Base-by-base conservation (phyloP, 2,797 vertebrate species). In the Serranus cabrilla region DNA sequence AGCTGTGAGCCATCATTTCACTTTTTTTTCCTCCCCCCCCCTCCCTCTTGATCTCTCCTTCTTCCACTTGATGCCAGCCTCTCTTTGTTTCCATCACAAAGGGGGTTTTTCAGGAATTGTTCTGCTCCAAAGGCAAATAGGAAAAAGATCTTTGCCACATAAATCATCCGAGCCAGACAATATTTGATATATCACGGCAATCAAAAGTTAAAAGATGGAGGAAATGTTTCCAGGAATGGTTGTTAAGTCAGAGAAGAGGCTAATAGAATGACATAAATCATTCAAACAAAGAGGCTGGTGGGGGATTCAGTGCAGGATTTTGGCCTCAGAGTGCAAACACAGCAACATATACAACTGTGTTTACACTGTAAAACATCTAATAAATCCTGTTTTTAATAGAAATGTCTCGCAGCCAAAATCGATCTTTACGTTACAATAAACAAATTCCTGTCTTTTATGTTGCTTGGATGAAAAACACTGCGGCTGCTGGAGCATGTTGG, bases 21-120 rank as follows among this genome's bases (percentile, higher is more conserved):
- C 42, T 11, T 58, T 76, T 34, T 34, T 34, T 34, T 34, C 16
- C 25, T 9, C 16, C 46, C 21, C 2, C 7, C n/a, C 7, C 8
- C 1, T 4, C 1, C 4, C 20, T 66, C 71, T 78, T 80, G 69
- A 87, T 86, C 85, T 81, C 75, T 82, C 54, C 68, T 75, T 64
- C 68, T 68, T 87, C 75, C 65, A 69, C 88, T 89, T 70, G 72
- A 91, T 77, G 78, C 82, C 80, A 81, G 61, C 59, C 67, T 75
- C 69, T 67, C 82, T 90, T 81, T 87, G 84, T 84, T 89, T 82
- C 85, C 78, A 88, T 87, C 89, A 89, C 80, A 83, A 83, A 84
- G 56, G 71, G 34, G 79, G 86, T 81, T 89, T 87, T 87, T 75
- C 49, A 86, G 86, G 76, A 84, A 91, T 77, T 76, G 64, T 79